These are phyloP conservation scores for Ailuropoda melanoleuca DNA, from an alignment of 2,113 vertebrate species.

Conservation along the genomic window DNA sequence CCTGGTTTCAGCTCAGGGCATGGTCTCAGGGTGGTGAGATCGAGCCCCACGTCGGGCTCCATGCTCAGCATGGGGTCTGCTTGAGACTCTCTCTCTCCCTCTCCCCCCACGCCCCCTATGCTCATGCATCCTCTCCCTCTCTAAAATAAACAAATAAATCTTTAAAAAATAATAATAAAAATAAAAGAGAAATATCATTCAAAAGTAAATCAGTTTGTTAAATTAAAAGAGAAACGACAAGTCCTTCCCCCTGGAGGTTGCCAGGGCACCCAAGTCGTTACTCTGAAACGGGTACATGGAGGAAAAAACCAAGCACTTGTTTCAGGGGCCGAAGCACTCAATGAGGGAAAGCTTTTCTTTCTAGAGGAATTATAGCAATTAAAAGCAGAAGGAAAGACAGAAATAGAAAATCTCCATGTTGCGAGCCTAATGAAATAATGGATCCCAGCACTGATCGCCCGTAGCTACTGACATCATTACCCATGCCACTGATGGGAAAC, in stretches of 20 bases:
- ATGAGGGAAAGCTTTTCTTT: background rate
- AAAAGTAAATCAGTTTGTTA: background rate
- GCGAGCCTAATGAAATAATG: slow-evolving; percentile 27
- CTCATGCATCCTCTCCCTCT: background rate
- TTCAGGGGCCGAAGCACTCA: background rate
- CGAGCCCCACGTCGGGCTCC: too few species aligned
- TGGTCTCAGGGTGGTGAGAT: background rate
- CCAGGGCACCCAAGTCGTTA: background rate
- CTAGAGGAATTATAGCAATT: background rate
- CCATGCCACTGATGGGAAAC: background rate
- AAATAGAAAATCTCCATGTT: background rate
- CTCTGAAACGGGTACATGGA: background rate
- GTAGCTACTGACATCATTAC: background rate
- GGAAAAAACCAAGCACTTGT: background rate
- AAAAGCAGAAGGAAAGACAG: background rate
- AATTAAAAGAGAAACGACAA: background rate
- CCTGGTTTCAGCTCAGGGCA: background rate
- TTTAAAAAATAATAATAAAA: background rate
- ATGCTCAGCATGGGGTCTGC: background rate
- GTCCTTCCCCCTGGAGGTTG: background rate
- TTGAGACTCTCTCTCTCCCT: background rate
- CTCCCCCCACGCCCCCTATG: too few species aligned
- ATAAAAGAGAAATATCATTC: background rate
- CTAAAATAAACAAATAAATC: background rate
- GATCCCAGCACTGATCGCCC: background rate